These are phyloP conservation scores for Xestia c-nigrum DNA, from an alignment of 2,888 invertebrate genomes.

Conservation along the genomic window DNA sequence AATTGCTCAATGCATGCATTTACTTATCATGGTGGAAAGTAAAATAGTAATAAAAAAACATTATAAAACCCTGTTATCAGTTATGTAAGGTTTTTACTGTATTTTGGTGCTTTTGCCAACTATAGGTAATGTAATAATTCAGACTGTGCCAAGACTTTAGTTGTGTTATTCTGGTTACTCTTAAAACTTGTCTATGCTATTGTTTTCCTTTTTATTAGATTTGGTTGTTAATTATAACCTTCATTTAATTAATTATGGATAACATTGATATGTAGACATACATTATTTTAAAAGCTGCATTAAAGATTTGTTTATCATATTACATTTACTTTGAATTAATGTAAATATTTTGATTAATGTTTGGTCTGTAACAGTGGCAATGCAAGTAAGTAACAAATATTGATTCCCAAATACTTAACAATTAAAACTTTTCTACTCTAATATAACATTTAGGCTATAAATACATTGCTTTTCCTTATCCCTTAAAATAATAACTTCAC, in stretches of 20 bases:
- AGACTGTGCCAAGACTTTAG: constrained; percentile 64
- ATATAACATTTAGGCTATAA: not conserved
- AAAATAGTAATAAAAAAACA: constrained; percentile 80
- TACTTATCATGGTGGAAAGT: constrained; percentile 73
- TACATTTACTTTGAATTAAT: not conserved
- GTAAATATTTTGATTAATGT: constrained; percentile 5
- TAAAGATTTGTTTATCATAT: not conserved
- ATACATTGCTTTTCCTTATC: constrained; percentile 21
- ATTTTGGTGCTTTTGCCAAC: constrained; percentile 75
- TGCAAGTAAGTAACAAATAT: not conserved
- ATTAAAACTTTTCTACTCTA: not conserved
- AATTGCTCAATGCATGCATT: constrained; percentile 64
- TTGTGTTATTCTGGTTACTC: constrained; percentile 55
- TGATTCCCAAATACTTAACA: not conserved
- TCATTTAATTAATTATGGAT: constrained; percentile 6
- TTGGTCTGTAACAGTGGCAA: not conserved
- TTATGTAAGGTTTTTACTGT: constrained; percentile 82
- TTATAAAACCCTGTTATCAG: constrained; percentile 86
- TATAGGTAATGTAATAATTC: constrained; percentile 65
- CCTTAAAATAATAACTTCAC: not conserved
- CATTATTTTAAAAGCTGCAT: not conserved
- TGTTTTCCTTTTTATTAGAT: constrained; percentile 43
- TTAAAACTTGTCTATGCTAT: constrained; percentile 66
- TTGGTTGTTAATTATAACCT: constrained; percentile 30
- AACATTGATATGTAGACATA: not conserved